Evolutionary conservation across 1,140 invertebrate genomes (phyloP).

Genomic region (Drosophila neocordata): DNA sequence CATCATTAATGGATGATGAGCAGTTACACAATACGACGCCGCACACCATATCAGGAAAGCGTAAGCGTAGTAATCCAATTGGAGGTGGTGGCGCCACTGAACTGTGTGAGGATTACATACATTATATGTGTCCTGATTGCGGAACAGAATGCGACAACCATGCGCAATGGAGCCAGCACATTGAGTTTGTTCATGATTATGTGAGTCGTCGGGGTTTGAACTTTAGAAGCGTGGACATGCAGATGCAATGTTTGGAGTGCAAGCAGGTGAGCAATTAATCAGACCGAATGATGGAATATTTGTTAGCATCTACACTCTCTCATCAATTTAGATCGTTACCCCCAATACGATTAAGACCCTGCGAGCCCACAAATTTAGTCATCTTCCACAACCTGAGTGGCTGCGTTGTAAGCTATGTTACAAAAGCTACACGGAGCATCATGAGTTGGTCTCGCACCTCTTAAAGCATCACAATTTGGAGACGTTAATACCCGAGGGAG

Average conservation of each 20-base stretch:
- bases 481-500: conserved; percentile 33
- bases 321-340: conserved; percentile 44
- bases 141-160: conserved; percentile 64
- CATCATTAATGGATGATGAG: conserved; percentile 28
- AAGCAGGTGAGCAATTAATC: conserved; percentile 50
- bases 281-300: background rate
- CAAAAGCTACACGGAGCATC: conserved; percentile 52
- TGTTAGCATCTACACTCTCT: background rate
- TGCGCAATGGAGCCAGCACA: conserved; percentile 71
- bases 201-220: conserved; percentile 66
- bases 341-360: conserved; percentile 64
- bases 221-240: conserved; percentile 63
- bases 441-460: conserved; percentile 57
- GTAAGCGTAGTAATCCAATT: conserved; percentile 15
- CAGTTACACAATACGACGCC: background rate
- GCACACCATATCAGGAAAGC: background rate
- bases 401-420: conserved; percentile 76
- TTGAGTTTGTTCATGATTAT: conserved; percentile 75
- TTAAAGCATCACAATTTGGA: conserved; percentile 64
- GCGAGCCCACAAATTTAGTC: conserved; percentile 70
- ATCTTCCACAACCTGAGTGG: conserved; percentile 68
- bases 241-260: conserved; percentile 74
- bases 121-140: conserved; percentile 75
- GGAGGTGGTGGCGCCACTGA: conserved; percentile 28
- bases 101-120: conserved; percentile 70